These are phyloP conservation scores for Echeneis naucrates DNA, from an alignment of 2,797 vertebrate species.

Conservation along the genomic window DNA sequence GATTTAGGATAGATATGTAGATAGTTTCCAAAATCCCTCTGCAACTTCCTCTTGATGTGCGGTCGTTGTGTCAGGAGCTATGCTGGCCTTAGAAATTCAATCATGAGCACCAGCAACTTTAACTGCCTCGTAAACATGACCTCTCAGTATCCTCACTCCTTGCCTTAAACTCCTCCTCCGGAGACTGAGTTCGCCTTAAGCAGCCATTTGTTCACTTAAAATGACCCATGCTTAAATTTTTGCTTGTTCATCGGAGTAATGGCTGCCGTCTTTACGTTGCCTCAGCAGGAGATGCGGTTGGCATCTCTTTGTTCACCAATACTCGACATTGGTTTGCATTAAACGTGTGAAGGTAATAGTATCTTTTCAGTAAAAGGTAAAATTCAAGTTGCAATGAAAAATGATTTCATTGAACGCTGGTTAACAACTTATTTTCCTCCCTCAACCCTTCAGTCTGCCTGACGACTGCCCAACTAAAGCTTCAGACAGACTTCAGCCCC, in stretches of 20 bases:
- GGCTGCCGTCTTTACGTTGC: neutral
- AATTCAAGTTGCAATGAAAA: neutral
- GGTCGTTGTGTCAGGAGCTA: neutral
- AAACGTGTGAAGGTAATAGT: neutral
- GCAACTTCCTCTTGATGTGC: constrained; percentile 4
- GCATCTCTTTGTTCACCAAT: neutral
- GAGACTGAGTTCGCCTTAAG: neutral
- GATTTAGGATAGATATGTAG: constrained; percentile 12
- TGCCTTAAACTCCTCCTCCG: neutral
- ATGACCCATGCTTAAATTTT: neutral
- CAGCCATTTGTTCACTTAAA: neutral
- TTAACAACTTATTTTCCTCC: neutral
- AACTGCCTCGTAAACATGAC: neutral
- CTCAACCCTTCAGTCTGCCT: neutral
- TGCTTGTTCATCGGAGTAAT: neutral
- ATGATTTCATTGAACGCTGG: neutral
- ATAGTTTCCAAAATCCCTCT: neutral
- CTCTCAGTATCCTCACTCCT: neutral
- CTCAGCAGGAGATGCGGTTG: neutral
- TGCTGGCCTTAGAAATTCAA: neutral
- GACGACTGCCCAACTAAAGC: no score
- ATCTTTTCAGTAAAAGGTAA: neutral
- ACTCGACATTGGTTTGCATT: neutral
- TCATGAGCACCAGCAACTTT: neutral
- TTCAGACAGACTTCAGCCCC: neutral